Evolutionary conservation across 2,113 vertebrate genomes (phyloP).

Genomic region (Dendrocopos noguchii): DNA sequence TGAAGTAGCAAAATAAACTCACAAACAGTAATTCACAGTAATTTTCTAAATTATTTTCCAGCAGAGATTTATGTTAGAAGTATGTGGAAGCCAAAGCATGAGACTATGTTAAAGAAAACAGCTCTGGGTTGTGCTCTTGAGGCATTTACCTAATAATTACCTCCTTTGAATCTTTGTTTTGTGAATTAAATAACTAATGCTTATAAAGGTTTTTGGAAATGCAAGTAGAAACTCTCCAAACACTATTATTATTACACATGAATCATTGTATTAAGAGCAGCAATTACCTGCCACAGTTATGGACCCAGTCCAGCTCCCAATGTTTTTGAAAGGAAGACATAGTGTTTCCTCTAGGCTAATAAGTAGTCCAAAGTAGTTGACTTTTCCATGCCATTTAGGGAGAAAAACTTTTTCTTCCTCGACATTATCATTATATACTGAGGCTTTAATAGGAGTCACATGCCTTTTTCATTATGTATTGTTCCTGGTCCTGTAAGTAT

Average conservation of each 20-base stretch:
- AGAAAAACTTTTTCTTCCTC: background rate
- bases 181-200: background rate
- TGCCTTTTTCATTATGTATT: background rate
- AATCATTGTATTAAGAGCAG: background rate
- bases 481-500: background rate
- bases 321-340: background rate
- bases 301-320: background rate
- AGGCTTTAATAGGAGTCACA: background rate
- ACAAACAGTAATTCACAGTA: background rate
- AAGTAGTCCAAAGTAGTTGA: background rate
- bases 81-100: background rate
- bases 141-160: background rate
- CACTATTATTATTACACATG: background rate
- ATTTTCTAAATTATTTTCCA: slow-evolving; percentile 16
- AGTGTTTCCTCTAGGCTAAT: background rate
- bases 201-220: background rate
- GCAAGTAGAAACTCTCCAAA: background rate
- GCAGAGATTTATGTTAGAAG: background rate
- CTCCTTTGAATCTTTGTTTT: background rate
- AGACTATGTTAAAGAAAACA: background rate
- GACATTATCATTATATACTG: background rate
- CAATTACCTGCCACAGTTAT: background rate
- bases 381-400: background rate
- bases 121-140: background rate
- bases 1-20: slow-evolving; percentile 7